Evolutionary conservation across 1,140 invertebrate species (phyloP).

Genomic region (Aplysia californica): DNA sequence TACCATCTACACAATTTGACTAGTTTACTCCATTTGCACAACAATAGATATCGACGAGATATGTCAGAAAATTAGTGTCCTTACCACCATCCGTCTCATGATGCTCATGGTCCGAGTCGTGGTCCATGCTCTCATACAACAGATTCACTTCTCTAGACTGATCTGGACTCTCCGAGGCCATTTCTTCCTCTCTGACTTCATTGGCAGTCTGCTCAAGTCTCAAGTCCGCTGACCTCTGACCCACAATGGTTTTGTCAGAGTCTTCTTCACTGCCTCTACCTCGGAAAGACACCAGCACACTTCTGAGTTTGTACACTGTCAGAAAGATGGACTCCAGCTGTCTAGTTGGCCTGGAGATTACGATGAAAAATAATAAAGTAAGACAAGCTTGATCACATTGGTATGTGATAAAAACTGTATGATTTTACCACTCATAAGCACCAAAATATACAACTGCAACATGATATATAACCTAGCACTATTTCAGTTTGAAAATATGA

Average conservation of each 20-base stretch:
- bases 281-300: constrained; percentile 38
- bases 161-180: constrained; percentile 1
- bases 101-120: constrained; percentile 30
- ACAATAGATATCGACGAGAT: no score
- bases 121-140: constrained; percentile 35
- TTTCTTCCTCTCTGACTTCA: constrained; percentile 24
- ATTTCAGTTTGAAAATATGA: no score
- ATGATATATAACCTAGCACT: no score
- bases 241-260: constrained; percentile 27
- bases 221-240: constrained; percentile 19
- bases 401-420: no score
- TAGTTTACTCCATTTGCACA: no score
- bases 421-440: no score
- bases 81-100: constrained; percentile 34
- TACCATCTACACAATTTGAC: no score
- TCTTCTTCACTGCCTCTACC: constrained; percentile 22
- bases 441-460: no score
- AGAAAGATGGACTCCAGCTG: constrained; percentile 38
- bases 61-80: no score
- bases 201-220: constrained; percentile 1
- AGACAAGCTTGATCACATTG: no score
- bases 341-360: constrained; percentile 33
- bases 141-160: constrained; percentile 27
- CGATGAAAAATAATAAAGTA: not conserved
- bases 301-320: constrained; percentile 48